Base-by-base conservation (phyloP, 2,888 invertebrate species). In the Piscicola geometra region DNA sequence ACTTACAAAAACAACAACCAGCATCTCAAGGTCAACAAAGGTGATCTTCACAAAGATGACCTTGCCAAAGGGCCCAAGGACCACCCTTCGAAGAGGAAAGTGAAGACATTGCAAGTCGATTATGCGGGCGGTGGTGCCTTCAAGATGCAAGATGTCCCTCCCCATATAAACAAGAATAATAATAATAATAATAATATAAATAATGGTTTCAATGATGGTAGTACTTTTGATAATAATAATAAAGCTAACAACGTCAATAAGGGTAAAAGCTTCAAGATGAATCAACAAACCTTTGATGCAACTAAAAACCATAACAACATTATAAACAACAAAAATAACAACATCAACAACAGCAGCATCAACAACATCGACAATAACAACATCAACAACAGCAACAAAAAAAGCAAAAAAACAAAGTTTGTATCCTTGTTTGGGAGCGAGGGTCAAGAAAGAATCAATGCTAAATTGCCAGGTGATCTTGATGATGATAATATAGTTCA, bases 381-480 rank as follows among this genome's bases (percentile, higher is more conserved):
- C 35, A 60, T 15, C 25, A 35, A 33, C 35, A 47, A 60, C 28
- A 30, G 50, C 0, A 28, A 50, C 30, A 64, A 52, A 28, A 69
- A 25, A 15, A 56, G 41, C 32, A 73, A 76, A 80, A 87, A 86
- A 79, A 87, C 88, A 0, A 93, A 92, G 84, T 93, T 88, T 86
- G 89, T 91, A 0, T 91, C 90, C 82, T 85, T 93, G 71, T 92
- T 90, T 84, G 89, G 90, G 0, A 89, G 89, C 80, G 91, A 92
- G 81, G 92, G 92, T 25, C 84, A 86, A 77, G 86, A 86, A 67
- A 86, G 85, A 81, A 84, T 86, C 78, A 85, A 86, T 1, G 81
- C 88, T 72, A 84, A 88, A 76, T 81, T 89, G 41, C 88, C 88
- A 85, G 84, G 85, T 84, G 77, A 64, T 73, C 64, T 64, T 74